Base-by-base conservation (phyloP, 2,797 vertebrate genomes). In the Tragopan temminckii region DNA sequence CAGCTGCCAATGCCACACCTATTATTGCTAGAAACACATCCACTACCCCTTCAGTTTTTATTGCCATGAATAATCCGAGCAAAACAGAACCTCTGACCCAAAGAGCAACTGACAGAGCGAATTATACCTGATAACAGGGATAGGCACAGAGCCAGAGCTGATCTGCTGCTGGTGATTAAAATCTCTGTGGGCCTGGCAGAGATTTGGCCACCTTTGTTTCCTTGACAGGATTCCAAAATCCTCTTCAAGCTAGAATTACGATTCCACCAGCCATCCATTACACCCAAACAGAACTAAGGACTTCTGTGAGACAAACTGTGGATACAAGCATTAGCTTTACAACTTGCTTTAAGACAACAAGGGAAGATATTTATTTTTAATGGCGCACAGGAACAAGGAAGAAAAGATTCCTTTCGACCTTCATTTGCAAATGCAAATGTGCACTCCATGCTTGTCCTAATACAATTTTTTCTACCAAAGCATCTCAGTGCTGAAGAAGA, bases 181-280 rank as follows among this genome's bases (percentile, higher is more conserved):
- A 67, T 38, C 68, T 53, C 69, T 50, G 35, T 23, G 38, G 74
- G 7, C 36, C 58, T 59, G 63, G 80, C 33, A 92, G 64, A 88
- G 74, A 80, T 79, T 29, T 90, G 77, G 80, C 35, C 61, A 89
- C 61, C 79, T 91, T 29, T 71, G 10, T 43, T 92, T 83, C 50
- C 68, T 85, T 88, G 81, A 88, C 85, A 85, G 15, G 42, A 88
- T 81, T 89, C 71, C 48, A 90, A 92, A 77, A 18, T 88, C 57
- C 85, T 86, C 58, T 80, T 94, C 45, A 69, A 42, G 53, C 62
- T 62, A 66, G 61, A 94, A 94, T 80, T 83, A 61, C 1, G 1
- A 50, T 62, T 88, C 62, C 74, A 24, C 69, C 35, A 5, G 36
- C 38, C 70, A 92, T 90, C 84, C 36, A 4, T 85, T 72, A 85